Base-by-base conservation (phyloP, 92 coral and sea anemone species). In the Scolanthus callimorphus region DNA sequence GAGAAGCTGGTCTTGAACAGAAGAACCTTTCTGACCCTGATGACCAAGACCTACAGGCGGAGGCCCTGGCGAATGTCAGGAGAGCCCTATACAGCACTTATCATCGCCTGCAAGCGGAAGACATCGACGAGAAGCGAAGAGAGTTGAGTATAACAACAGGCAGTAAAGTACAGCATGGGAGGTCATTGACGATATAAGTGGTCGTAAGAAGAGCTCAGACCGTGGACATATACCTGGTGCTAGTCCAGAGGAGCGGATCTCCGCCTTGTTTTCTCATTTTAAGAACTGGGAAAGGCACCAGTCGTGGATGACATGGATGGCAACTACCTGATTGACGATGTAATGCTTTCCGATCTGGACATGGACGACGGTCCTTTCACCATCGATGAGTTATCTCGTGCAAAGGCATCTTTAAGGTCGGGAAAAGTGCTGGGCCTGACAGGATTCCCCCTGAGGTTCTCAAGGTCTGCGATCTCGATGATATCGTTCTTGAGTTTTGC, bases 221-320 rank as follows among this genome's bases (percentile, higher is more conserved):
- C 69, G 27, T n/a, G n/a, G n/a, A n/a, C n/a, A n/a, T n/a, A n/a
- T n/a, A n/a, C n/a, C n/a, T n/a, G n/a, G n/a, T n/a, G 48, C 60
- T 38, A 57, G 76, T 37, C 78, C 69, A 6, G 83, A 76, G 30
- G 83, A 67, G 49, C 55, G 77, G 54, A 20, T 60, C 77, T 30
- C 77, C 77, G 28, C 60, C 52, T n/a, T n/a, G n/a, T n/a, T n/a
- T n/a, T n/a, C n/a, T n/a, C n/a, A n/a, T n/a, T n/a, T n/a, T n/a
- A n/a, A n/a, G n/a, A n/a, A n/a, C n/a, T n/a, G n/a, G n/a, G n/a
- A n/a, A n/a, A n/a, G n/a, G n/a, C n/a, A n/a, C n/a, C n/a, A n/a
- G n/a, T n/a, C n/a, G n/a, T n/a, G n/a, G n/a, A n/a, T n/a, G n/a
- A n/a, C n/a, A n/a, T n/a, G n/a, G n/a, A n/a, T n/a, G n/a, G n/a